These are phyloP conservation scores for Beris chalybata DNA, from an alignment of 2,888 invertebrate species.

Conservation along the genomic window DNA sequence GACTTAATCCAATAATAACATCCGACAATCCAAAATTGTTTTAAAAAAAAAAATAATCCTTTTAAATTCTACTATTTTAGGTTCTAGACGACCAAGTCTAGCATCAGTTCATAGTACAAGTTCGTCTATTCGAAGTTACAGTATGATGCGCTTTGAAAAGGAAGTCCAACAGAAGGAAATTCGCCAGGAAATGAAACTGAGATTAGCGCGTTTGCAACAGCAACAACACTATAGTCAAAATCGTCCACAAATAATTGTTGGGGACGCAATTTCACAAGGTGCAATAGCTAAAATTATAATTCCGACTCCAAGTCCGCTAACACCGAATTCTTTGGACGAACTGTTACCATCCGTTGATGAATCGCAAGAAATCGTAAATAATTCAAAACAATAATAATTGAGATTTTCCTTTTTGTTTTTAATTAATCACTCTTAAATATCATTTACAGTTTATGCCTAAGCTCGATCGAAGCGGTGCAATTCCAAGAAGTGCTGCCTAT, in stretches of 20 bases:
- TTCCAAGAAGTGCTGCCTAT: constrained; percentile 59
- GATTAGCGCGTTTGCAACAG: constrained; percentile 70
- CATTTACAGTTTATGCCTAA: constrained; percentile 43
- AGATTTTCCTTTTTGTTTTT: background rate
- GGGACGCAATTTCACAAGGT: constrained; percentile 54
- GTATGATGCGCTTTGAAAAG: constrained; percentile 75
- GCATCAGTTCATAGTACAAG: constrained; percentile 83
- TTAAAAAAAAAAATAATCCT: too few species aligned
- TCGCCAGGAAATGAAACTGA: constrained; percentile 74
- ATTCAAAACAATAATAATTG: background rate
- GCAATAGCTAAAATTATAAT: constrained; percentile 47
- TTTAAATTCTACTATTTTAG: constrained; percentile 55
- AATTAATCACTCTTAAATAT: constrained; percentile 38
- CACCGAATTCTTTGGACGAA: constrained; percentile 83
- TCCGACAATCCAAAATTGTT: too few species aligned
- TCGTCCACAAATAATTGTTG: constrained; percentile 57
- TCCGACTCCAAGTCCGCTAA: constrained; percentile 74
- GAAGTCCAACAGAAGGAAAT: constrained; percentile 82
- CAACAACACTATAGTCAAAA: constrained; percentile 61
- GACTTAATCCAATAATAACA: too few species aligned
- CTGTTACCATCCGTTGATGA: constrained; percentile 79
- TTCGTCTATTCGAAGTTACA: constrained; percentile 81
- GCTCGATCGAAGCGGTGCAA: constrained; percentile 58
- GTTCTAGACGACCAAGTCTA: constrained; percentile 86
- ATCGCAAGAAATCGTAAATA: constrained; percentile 67